phyloP scores from a whole-genome alignment of 2,797 vertebrate genomes.

The Falco cherrug region DNA sequence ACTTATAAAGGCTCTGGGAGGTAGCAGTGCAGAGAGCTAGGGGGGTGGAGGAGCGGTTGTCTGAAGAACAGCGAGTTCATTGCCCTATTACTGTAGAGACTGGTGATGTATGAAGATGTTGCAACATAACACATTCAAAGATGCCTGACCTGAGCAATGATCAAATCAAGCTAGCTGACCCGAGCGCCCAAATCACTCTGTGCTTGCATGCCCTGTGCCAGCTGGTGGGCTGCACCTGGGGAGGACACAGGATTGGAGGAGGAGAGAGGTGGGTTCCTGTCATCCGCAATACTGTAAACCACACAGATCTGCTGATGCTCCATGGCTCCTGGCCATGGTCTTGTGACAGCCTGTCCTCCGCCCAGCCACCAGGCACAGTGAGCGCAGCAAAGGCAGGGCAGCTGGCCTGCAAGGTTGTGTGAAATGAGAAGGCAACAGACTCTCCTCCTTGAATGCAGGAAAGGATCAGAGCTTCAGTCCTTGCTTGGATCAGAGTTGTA shows the following conservation, averaged over 20 bases:
- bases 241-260: constrained; percentile 50
- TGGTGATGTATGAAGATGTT: constrained; percentile 49
- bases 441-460: neutral
- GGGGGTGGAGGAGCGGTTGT: neutral
- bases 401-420: neutral
- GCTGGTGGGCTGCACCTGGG: neutral
- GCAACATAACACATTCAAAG: neutral
- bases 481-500: neutral
- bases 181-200: neutral
- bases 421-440: neutral
- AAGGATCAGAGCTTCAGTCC: neutral
- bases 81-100: neutral
- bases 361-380: neutral
- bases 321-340: neutral
- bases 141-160: neutral
- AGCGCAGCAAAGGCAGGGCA: neutral
- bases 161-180: neutral
- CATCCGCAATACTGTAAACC: neutral
- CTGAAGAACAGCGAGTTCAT: neutral
- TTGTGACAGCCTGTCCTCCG: neutral
- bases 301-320: neutral
- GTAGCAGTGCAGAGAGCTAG: neutral
- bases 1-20: constrained; percentile 31
- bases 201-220: neutral
- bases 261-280: constrained; percentile 30